Evolutionary conservation across 2,797 vertebrate genomes (phyloP).

Genomic region (Danio kyathit): DNA sequence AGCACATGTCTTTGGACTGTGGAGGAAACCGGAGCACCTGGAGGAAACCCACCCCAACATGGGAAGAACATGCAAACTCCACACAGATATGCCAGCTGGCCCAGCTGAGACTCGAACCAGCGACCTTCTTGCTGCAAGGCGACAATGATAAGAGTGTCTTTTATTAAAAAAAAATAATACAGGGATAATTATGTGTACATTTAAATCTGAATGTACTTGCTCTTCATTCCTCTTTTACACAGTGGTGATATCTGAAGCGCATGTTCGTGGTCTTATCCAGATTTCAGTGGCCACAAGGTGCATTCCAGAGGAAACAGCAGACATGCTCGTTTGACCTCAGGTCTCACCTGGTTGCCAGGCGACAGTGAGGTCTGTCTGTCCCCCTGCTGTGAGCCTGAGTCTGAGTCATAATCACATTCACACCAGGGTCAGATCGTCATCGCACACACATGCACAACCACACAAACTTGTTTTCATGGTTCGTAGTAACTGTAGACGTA

Average conservation of each 20-base stretch:
- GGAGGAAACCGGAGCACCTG: no score
- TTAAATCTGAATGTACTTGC: not conserved
- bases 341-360: conserved; percentile 61
- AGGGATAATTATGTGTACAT: not conserved
- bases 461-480: conserved; percentile 1
- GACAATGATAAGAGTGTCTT: no score
- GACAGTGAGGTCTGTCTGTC: conserved; percentile 49
- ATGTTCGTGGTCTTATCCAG: not conserved
- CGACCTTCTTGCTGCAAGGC: no score
- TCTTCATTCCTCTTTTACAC: not conserved
- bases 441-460: conserved; percentile 21
- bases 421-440: conserved; percentile 52
- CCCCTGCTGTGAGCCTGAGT: conserved; percentile 47
- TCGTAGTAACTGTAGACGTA: no score
- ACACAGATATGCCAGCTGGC: no score
- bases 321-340: conserved; percentile 59
- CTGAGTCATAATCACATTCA: conserved; percentile 57
- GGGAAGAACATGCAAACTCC: no score
- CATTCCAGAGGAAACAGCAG: conserved; percentile 46
- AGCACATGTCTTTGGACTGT: no score
- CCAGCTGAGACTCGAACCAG: no score
- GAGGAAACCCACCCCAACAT: no score
- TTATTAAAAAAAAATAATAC: no score
- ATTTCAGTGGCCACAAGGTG: conserved; percentile 11
- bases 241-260: not conserved